These are phyloP conservation scores for Hymenopus coronatus DNA, from an alignment of 2,888 invertebrate species.

Conservation along the genomic window DNA sequence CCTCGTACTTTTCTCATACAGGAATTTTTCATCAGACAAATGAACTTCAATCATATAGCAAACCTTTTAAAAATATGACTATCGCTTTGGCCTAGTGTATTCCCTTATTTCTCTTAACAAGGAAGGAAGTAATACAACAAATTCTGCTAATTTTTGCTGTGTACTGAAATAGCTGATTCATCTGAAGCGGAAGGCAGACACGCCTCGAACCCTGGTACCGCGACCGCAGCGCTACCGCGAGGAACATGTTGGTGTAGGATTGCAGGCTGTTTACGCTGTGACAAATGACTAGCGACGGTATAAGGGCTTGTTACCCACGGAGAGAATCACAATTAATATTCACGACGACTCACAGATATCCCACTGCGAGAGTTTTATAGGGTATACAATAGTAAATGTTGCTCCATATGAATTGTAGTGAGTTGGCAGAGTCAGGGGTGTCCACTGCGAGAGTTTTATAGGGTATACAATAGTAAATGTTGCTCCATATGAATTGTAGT, in stretches of 20 bases:
- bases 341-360: background rate
- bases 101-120: too few relatives aligned
- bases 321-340: slow-evolving; percentile 9
- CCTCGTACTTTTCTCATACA: too few relatives aligned
- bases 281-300: background rate
- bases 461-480: too few relatives aligned
- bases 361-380: slow-evolving; percentile 12
- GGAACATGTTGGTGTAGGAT: background rate
- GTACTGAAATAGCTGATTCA: too few relatives aligned
- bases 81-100: too few relatives aligned
- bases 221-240: background rate
- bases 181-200: too few relatives aligned
- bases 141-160: too few relatives aligned
- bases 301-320: background rate
- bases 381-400: slow-evolving; percentile 12
- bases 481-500: too few relatives aligned
- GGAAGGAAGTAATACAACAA: too few relatives aligned
- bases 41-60: too few relatives aligned
- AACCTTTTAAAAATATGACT: too few relatives aligned
- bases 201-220: background rate
- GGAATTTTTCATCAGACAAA: too few relatives aligned
- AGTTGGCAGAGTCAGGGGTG: background rate
- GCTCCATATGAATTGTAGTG: slow-evolving; percentile 4
- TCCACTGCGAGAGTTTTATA: background rate
- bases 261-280: slow-evolving; percentile 3